phyloP scores from a whole-genome alignment of 2,113 vertebrate species.

The Sceloporus undulatus region DNA sequence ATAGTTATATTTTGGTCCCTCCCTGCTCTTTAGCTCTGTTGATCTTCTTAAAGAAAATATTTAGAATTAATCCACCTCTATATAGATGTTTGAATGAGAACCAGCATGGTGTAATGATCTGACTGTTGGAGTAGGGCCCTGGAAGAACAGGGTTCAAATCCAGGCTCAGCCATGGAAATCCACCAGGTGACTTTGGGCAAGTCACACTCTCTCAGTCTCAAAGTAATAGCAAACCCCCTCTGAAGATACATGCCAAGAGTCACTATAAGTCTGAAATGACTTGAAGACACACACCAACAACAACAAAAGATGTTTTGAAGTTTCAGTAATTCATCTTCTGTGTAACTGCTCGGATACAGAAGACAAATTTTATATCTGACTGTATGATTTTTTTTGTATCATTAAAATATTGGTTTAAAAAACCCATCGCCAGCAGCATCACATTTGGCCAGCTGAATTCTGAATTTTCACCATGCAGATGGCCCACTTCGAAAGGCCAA shows the following conservation, averaged over 20 bases:
- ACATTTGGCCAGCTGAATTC: not conserved
- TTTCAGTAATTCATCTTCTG: not conserved
- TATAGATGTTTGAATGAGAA: too few species aligned
- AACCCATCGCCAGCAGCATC: not conserved
- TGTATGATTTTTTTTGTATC: not conserved
- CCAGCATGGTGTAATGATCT: too few species aligned
- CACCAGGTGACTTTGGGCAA: too few species aligned
- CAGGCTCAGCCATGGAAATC: too few species aligned
- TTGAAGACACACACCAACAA: too few species aligned
- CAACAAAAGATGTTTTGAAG: not conserved
- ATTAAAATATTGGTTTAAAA: not conserved
- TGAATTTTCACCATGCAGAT: accelerated
- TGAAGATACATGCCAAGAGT: too few species aligned
- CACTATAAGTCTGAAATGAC: too few species aligned
- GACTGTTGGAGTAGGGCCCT: not conserved
- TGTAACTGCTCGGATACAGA: not conserved
- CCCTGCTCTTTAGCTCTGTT: not conserved
- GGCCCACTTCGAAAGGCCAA: not conserved
- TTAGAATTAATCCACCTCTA: not conserved
- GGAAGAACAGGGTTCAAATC: too few species aligned
- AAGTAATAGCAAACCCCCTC: too few species aligned
- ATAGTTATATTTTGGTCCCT: not conserved
- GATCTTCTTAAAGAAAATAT: not conserved
- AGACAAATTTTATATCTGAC: too few species aligned
- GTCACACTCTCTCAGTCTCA: too few species aligned